Percentiles rank a stretch among this genome's conserved stretches.
phyloP scores from a whole-genome alignment of 1,140 invertebrate genomes.

The Cotesia vestalis region DNA sequence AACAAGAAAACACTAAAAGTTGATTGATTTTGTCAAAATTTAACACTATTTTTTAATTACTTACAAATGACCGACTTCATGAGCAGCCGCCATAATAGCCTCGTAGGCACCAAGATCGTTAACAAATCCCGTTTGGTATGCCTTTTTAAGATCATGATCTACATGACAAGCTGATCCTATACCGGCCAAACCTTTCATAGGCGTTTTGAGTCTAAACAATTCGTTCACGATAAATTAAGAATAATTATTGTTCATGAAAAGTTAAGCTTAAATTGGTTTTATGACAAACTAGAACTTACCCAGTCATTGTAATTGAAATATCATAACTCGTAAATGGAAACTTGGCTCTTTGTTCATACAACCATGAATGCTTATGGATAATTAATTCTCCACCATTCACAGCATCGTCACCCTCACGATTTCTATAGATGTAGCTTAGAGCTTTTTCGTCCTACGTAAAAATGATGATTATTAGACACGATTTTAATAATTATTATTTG shows the following conservation, averaged over 20 bases:
- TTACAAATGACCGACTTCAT: constrained; percentile 14
- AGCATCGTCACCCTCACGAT: too few species aligned
- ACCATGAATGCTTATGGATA: background rate
- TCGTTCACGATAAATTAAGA: too few species aligned
- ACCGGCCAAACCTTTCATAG: background rate
- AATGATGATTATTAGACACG: too few species aligned
- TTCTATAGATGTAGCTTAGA: too few species aligned
- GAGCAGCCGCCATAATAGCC: background rate
- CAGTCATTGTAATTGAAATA: background rate
- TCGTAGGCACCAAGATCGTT: background rate
- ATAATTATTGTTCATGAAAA: background rate
- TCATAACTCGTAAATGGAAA: background rate
- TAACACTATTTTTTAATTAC: background rate
- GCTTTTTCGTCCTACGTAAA: too few species aligned
- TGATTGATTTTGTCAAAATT: too few species aligned
- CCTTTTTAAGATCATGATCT: too few species aligned
- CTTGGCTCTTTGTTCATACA: background rate
- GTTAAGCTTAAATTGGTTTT: background rate
- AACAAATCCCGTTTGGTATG: too few species aligned
- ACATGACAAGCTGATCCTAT: background rate
- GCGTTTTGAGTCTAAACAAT: background rate
- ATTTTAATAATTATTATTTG: too few species aligned
- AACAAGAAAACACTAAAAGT: too few species aligned
- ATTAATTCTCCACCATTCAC: background rate
- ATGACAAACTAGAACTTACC: background rate